Base-by-base conservation (phyloP, 2,797 vertebrate genomes). In the Tinamus major region DNA sequence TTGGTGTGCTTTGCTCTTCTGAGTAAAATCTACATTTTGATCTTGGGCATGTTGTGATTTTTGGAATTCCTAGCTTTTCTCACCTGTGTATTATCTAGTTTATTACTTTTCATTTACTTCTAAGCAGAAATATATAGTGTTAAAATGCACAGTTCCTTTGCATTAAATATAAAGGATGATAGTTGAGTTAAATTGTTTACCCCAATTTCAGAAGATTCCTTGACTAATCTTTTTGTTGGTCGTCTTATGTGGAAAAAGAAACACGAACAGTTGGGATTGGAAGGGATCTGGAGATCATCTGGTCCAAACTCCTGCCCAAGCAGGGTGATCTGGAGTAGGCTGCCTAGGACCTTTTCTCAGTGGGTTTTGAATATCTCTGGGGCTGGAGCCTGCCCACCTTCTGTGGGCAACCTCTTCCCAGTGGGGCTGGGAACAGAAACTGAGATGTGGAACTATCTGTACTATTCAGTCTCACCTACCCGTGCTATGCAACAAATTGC, bases 51-150 rank as follows among this genome's bases (percentile, higher is more conserved):
- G 29, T 26, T 64, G 2, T 65, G 41, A 10, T 49, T 21, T 21
- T 4, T 72, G 31, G 12, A 29, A 68, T 68, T 61, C 69, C 27
- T 37, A 56, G 21, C 8, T 20, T 53, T 61, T 15, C 10, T 59
- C 24, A 9, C 1, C 0, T 56, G 3, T 67, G 1, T 59, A 14
- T 90, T 84, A 42, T 21, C 65, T 1, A 0, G 7, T 81, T 26
- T 8, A 4, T 79, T 89, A 29, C 10, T 13, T 81, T 72, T 4
- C 55, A 55, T 76, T 68, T 68, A 29, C 5, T 49, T 92, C 29
- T 65, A 59, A 87, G 69, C 23, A 39, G 9, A 75, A 53, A 23
- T 75, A 13, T 5, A 51, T 3, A 63, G 13, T 62, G 27, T 85
- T 74, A 37, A 87, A 92, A 41, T 80, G 33, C 7, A 41, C 17